Base-by-base conservation (phyloP, 2,113 vertebrate genomes). In the Prunella fulvescens region DNA sequence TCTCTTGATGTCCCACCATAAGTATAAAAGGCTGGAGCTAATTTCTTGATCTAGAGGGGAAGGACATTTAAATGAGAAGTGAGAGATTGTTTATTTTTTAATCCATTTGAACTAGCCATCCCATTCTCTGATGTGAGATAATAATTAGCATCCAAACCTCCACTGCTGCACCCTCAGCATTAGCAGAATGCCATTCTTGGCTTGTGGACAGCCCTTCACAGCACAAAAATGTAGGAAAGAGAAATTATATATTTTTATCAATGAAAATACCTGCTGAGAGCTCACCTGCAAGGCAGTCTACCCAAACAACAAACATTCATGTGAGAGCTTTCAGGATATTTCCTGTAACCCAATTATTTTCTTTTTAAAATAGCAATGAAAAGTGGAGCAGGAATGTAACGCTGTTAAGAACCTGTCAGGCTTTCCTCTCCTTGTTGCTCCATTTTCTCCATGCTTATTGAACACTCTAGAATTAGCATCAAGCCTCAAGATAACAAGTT, bases 301-400 rank as follows among this genome's bases (percentile, higher is more conserved):
- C 26, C 57, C 33, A 53, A 88, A 73, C 15, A 73, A 39, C 45
- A 91, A 57, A 48, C 17, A 25, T 40, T 37, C 11, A 19, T 7
- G 3, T 6, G 15, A 83, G 39, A 80, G 65, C 20, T 66, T 47
- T 76, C 58, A 60, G 66, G 71, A 33, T 76, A 74, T 71, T 81
- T 93, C 70, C 73, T 65, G 40, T 74, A 89, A 95, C 76, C 42
- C 76, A 81, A 60, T 81, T 95, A 94, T 67, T 93, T 86, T 62
- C 39, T 69, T 88, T 92, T 62, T 67, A 51, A 90, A 95, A 88
- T 44, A 96, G 73, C 86, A 88, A 35, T 81, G 74, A 80, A 83
- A 93, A 93, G 67, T 86, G 19, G 83, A 93, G 50, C 90, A 83
- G 62, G 39, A 44, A 16, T 54, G 15, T 50, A 85, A 91, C 33